Base-by-base conservation (phyloP, 2,113 vertebrate species). In the Apodemus sylvaticus region DNA sequence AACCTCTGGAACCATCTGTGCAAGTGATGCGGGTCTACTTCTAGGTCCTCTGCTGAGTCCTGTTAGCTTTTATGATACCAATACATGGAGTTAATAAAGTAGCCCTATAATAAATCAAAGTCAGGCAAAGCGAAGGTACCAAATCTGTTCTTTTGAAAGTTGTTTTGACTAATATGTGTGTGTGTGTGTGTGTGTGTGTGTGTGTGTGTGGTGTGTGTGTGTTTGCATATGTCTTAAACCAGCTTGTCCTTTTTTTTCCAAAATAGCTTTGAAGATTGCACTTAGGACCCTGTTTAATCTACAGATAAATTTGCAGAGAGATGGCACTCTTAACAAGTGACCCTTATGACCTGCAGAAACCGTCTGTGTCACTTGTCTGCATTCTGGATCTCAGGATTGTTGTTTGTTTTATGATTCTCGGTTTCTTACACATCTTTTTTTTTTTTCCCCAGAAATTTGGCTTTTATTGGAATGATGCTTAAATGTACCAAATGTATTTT, bases 101-200 rank as follows among this genome's bases (percentile, higher is more conserved):
- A 87, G n/a, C n/a, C n/a, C n/a, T n/a, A n/a, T 12, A 91, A 48
- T 81, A 92, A 93, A 79, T 62, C 64, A 74, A 89, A 90, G 60
- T 68, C 19, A 26, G 58, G 82, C 88, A 85, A n/a, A 55, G 48
- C 51, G 70, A 94, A 16, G 3, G 64, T 53, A 86, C 45, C 48
- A n/a, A n/a, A n/a, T n/a, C n/a, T 89, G 26, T 92, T 90, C 68
- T 91, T 94, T 86, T 81, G 34, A 94, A 93, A 96, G 85, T 20
- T 91, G 55, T 93, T 94, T 66, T 85, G 60, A 85, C 42, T 94
- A 92, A 77, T 68, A 29, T 86, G 82, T 58, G 6, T 62, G 70
- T 71, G 24, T 64, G 7, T 60, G 20, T 62, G 22, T 62, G 24
- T 62, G 22, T 62, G 24, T 58, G 55, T 58, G 55, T 58, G 55